Evolutionary conservation across 2,113 vertebrate species (phyloP).

Genomic region (Sprattus sprattus): DNA sequence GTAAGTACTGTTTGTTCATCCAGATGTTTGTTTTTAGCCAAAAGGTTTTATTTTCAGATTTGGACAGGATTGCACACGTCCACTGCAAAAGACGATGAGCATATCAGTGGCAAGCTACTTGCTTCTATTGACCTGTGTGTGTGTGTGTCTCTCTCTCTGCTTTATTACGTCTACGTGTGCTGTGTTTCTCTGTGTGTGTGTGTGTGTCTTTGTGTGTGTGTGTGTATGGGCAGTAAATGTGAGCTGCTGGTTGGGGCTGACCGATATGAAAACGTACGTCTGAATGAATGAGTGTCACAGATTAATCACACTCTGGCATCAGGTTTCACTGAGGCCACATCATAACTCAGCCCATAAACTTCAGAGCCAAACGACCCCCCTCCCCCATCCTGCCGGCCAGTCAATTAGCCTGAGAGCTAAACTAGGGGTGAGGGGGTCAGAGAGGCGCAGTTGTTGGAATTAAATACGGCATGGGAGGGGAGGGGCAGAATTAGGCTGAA

Average conservation of each 20-base stretch:
- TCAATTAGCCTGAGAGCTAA: constrained; percentile 55
- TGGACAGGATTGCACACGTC: too few relatives aligned
- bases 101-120: too few relatives aligned
- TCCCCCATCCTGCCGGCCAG: constrained; percentile 13
- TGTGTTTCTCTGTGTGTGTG: too few relatives aligned
- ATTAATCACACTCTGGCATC: constrained; percentile 47
- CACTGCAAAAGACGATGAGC: too few relatives aligned
- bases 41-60: too few relatives aligned
- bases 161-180: too few relatives aligned
- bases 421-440: constrained; percentile 20
- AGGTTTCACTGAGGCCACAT: constrained; percentile 30
- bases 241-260: constrained; percentile 40
- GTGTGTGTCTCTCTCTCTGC: too few relatives aligned
- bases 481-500: constrained; percentile 26
- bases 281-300: constrained; percentile 53
- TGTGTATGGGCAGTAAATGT: constrained; percentile 16
- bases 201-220: too few relatives aligned
- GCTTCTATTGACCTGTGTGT: too few relatives aligned
- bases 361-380: constrained; percentile 37
- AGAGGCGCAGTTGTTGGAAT: background rate
- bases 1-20: too few relatives aligned
- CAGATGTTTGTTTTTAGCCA: too few relatives aligned
- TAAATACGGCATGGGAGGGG: constrained; percentile 12
- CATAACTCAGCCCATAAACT: constrained; percentile 54
- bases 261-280: constrained; percentile 52